These are phyloP conservation scores for Coturnix japonica DNA, from an alignment of 2,113 vertebrate species.

Conservation along the genomic window DNA sequence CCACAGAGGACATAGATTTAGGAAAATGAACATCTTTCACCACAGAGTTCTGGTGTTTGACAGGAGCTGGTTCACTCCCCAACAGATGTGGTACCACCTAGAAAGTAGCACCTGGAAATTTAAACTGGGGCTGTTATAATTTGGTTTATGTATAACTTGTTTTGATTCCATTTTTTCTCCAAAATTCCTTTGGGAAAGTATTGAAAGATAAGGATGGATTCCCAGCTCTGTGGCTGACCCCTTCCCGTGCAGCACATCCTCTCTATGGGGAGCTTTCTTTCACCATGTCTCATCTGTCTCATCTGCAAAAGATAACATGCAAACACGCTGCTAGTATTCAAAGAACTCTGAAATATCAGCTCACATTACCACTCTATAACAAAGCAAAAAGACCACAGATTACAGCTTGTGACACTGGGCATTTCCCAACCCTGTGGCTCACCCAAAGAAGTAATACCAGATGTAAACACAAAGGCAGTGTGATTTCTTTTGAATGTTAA, in stretches of 20 bases:
- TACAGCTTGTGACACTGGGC: neutral
- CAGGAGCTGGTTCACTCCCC: neutral
- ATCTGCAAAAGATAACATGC: slow-evolving; percentile 27
- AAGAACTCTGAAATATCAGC: slow-evolving; percentile 14
- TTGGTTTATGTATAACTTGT: neutral
- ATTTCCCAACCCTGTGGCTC: neutral
- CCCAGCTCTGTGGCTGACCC: neutral
- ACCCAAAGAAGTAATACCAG: neutral
- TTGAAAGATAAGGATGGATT: neutral
- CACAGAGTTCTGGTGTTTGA: neutral
- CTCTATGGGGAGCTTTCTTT: neutral
- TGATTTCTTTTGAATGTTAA: neutral
- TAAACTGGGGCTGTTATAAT: neutral
- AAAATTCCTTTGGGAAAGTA: neutral
- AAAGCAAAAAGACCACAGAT: slow-evolving; percentile 12
- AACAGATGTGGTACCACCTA: neutral
- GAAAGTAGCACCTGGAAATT: neutral
- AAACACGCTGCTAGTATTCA: slow-evolving; percentile 2
- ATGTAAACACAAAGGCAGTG: neutral
- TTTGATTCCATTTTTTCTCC: neutral
- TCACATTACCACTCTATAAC: neutral
- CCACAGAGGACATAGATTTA: neutral
- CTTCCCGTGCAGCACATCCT: neutral
- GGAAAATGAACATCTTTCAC: neutral
- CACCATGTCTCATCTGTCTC: neutral